These are phyloP conservation scores for Gryllus longicercus DNA, from an alignment of 2,888 invertebrate genomes.

Conservation along the genomic window DNA sequence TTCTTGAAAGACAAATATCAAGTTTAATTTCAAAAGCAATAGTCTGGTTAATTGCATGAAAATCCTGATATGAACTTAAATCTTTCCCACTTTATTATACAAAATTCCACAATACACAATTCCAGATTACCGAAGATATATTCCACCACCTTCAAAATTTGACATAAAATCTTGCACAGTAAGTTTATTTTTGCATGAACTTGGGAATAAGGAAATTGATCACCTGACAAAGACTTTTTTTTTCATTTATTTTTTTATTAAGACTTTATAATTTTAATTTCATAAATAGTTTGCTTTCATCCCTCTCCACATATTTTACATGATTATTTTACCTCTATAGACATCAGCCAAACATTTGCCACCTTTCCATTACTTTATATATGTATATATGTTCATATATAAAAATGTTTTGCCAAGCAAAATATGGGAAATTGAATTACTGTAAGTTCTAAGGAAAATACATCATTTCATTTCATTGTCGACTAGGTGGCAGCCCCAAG, in stretches of 20 bases:
- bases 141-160: too few relatives aligned
- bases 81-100: too few relatives aligned
- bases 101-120: too few relatives aligned
- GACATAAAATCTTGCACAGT: too few relatives aligned
- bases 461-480: conserved; percentile 26
- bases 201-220: too few relatives aligned
- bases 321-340: conserved; percentile 20
- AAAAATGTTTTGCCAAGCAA: conserved; percentile 17
- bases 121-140: too few relatives aligned
- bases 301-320: conserved; percentile 25
- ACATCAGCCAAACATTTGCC: not conserved
- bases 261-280: conserved; percentile 22
- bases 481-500: conserved; percentile 28
- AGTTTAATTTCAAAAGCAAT: too few relatives aligned
- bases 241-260: conserved; percentile 2
- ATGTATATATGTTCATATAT: conserved; percentile 10
- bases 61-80: too few relatives aligned
- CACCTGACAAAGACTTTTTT: not conserved
- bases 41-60: too few relatives aligned
- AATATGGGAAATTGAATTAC: conserved; percentile 17
- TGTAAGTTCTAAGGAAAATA: conserved; percentile 27
- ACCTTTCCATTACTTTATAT: not conserved
- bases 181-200: too few relatives aligned
- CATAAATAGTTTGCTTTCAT: conserved; percentile 29
- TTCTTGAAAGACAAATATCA: too few relatives aligned